A percentile compares a stretch with the other conserved stretches of the same genome.
Conservation (phyloP, 2,888 invertebrate species). For the Trachelus tabidus region DNA sequence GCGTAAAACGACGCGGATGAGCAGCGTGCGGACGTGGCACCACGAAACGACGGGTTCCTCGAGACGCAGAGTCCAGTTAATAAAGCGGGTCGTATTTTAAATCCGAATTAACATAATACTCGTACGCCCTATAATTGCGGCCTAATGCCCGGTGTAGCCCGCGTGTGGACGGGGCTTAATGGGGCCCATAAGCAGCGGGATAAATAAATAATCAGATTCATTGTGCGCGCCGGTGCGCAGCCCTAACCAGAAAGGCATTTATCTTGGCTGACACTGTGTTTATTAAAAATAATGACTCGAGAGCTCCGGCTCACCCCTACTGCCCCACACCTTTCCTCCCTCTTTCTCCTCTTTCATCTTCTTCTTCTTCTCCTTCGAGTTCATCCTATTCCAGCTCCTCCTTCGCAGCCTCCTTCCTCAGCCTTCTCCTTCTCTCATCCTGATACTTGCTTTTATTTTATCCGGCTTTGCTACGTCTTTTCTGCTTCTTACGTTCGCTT, state of each 20-base stretch:
- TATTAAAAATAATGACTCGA: conserved; percentile 62
- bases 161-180: conserved; percentile 37
- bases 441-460: conserved; percentile 24
- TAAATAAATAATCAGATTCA: conserved; percentile 47
- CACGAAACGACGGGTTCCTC: background rate
- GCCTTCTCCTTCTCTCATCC: background rate
- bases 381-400: conserved; percentile 20
- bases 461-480: conserved; percentile 14
- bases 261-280: conserved; percentile 52
- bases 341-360: conserved; percentile 4
- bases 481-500: background rate
- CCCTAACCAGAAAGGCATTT: conserved; percentile 50
- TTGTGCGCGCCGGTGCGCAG: conserved; percentile 31
- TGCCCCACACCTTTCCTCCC: background rate
- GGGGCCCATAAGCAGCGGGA: conserved; percentile 36
- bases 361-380: background rate
- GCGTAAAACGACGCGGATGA: conserved; percentile 6
- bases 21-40: background rate
- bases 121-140: conserved; percentile 43
- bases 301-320: conserved; percentile 20
- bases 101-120: conserved; percentile 36
- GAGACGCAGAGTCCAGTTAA: conserved; percentile 20
- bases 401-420: background rate
- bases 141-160: conserved; percentile 32
- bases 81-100: conserved; percentile 34